Base-by-base conservation (phyloP, 2,113 vertebrate genomes). In the Nothobranchius furzeri region DNA sequence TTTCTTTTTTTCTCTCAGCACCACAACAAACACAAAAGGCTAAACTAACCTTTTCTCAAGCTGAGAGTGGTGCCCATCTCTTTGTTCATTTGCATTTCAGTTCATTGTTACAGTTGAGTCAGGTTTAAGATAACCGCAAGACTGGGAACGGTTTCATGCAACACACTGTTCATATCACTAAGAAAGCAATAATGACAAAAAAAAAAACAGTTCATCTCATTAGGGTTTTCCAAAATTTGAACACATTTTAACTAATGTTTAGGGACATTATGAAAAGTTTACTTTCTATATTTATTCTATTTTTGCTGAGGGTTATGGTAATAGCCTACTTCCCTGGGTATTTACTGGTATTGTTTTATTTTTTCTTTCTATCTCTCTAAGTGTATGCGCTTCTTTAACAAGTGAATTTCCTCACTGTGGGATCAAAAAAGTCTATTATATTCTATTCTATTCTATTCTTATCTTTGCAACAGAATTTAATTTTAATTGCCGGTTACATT, bases 1-100 rank as follows among this genome's bases (percentile, higher is more conserved):
- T 50, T 54, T 64, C 60, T 0, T 36, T 37, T 53, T 60, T 64
- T 0, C 72, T 82, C 15, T 17, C 40, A 66, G 68, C 48, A 20
- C 35, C 45, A 58, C 53, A 79, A 45, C 53, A 81, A 58, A n/a
- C 13, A 7, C 60, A 42, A 11, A 4, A 12, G 30, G 37, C 15
- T 54, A 17, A 57, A 69, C 58, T 66, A 50, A 71, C 25, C 10
- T 64, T 48, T 3, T 57, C 20, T 64, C 35, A 64, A 35, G 24
- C 48, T 36, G 25, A 57, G 58, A 54, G 55, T 42, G 20, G 17
- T 43, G 61, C 50, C 58, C 50, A 76, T 73, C 49, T 67, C 36
- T 69, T 52, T 70, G 54, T 36, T 69, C 25, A 24, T 60, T 54
- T 36, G 4, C 6, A 46, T 51, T 12, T 24, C 20, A 30, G 1